Evolutionary conservation across 2,888 invertebrate genomes (phyloP), one percentile per base, ranked within the genome.

Genomic region (Colletes collaris): DNA sequence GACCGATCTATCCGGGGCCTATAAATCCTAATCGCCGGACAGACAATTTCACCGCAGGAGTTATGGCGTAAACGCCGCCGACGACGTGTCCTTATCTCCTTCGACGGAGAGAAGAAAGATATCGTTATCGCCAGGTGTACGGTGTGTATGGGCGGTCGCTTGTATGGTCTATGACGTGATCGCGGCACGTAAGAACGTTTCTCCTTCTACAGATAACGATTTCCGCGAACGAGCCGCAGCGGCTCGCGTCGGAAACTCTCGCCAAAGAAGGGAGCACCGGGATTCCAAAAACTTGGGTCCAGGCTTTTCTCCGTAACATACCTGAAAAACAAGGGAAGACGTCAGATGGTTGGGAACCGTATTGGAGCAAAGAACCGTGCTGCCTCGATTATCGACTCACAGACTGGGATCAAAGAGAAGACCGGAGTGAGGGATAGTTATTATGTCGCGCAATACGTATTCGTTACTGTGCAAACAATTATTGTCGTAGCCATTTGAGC

Each of bases 101-200:
- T 16, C 59, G 46, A 66, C 66, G 37, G 63, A 85, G 69, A 58
- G 65, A 44, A 75, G 60, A 60, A 53, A 80, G 86, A 85, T 86
- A 85, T 70, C 59, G 71, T 87, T 86, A 86, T 86, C 85, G 69
- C 70, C 78, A 85, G 85, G 76, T 86, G 74, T 75, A 70, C 44
- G 27, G 40, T 62, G 40, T 62, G 35, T 60, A 56, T 62, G 7
- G 52, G 40, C 40, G 40, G 40, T 40, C 40, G 44, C 35, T 69
- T 70, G 37, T 65, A 67, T 44, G 49, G 40, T 56, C 63, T 46
- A 52, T 81, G 40, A 40, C 4, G 40, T 6, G 40, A 40, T 40
- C 40, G 40, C 40, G 40, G 40, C 40, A 40, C 6, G 40, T 40
- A 40, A 40, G 40, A 74, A 83, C 78, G 69, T 73, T 19, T 60